Percentiles rank a stretch among this genome's conserved stretches.
These are phyloP conservation scores for Athripsodes cinereus DNA, from an alignment of 2,888 invertebrate genomes.

Conservation along the genomic window DNA sequence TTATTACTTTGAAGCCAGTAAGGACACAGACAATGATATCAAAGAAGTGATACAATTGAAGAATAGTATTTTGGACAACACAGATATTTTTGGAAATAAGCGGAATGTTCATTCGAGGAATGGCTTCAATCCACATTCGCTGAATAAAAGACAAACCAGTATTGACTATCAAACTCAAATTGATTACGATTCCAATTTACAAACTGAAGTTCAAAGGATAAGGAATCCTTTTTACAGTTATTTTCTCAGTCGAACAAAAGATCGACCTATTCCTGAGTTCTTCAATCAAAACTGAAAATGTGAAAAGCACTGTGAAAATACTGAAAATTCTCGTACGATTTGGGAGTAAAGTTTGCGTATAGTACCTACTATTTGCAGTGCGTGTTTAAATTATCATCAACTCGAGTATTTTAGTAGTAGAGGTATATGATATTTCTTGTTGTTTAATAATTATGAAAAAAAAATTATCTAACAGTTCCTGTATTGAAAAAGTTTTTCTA, in stretches of 20 bases:
- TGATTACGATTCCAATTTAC: slow-evolving; percentile 6
- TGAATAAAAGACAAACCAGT: not conserved
- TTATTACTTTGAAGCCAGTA: too few relatives aligned
- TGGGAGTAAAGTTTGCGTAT: too few relatives aligned
- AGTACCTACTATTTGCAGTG: too few relatives aligned
- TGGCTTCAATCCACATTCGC: not conserved
- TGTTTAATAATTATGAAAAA: too few relatives aligned
- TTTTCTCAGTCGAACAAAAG: slow-evolving; percentile 11
- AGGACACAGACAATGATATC: too few relatives aligned
- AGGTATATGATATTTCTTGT: too few relatives aligned
- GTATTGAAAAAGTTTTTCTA: too few relatives aligned
- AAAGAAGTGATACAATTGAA: not conserved
- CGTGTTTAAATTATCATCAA: too few relatives aligned
- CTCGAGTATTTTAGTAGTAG: too few relatives aligned
- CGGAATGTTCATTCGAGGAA: not conserved
- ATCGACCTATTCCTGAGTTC: slow-evolving; percentile 6
- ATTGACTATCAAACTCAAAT: slow-evolving; percentile 1
- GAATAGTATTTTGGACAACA: not conserved
- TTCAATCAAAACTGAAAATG: not conserved
- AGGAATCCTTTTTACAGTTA: slow-evolving; percentile 8
- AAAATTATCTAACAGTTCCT: too few relatives aligned
- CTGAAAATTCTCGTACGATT: too few relatives aligned
- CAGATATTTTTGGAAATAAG: not conserved
- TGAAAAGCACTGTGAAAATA: too few relatives aligned
- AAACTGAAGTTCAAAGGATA: slow-evolving; percentile 2